These are phyloP conservation scores for Thamnophis sirtalis DNA, from an alignment of 2,113 vertebrate species.

Conservation along the genomic window DNA sequence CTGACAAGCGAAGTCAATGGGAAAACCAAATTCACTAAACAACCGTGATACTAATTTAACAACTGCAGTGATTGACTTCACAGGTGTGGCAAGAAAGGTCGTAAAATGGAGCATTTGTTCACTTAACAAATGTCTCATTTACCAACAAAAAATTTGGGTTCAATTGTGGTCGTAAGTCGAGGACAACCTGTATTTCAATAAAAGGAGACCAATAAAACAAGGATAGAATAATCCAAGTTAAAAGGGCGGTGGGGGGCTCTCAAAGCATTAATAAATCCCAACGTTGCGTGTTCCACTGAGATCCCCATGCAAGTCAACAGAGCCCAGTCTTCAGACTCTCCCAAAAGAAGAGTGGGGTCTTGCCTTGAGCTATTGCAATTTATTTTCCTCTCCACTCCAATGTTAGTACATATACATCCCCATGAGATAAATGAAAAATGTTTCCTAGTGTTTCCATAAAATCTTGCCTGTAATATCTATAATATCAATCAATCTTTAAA, in stretches of 20 bases:
- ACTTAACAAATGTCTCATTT: neutral
- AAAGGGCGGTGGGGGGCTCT: neutral
- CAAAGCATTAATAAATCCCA: neutral
- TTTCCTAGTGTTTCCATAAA: neutral
- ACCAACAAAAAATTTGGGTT: neutral
- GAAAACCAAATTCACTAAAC: neutral
- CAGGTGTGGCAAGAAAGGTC: neutral
- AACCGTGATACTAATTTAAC: neutral
- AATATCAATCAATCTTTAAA: neutral
- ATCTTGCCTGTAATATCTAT: neutral
- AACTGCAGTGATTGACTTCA: neutral
- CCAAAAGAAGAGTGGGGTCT: neutral
- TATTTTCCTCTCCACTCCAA: neutral
- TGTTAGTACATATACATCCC: neutral
- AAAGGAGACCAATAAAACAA: neutral
- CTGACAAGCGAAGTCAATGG: neutral
- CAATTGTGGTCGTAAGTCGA: neutral
- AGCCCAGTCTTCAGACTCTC: neutral
- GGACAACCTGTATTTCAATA: neutral
- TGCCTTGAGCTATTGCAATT: neutral
- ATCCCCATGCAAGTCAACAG: neutral
- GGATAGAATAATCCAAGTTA: neutral
- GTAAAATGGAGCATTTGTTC: neutral
- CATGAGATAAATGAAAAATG: neutral
- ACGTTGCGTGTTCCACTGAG: neutral